Evolutionary conservation across 2,113 vertebrate species (phyloP).

Genomic region (Ceyx melanurus): DNA sequence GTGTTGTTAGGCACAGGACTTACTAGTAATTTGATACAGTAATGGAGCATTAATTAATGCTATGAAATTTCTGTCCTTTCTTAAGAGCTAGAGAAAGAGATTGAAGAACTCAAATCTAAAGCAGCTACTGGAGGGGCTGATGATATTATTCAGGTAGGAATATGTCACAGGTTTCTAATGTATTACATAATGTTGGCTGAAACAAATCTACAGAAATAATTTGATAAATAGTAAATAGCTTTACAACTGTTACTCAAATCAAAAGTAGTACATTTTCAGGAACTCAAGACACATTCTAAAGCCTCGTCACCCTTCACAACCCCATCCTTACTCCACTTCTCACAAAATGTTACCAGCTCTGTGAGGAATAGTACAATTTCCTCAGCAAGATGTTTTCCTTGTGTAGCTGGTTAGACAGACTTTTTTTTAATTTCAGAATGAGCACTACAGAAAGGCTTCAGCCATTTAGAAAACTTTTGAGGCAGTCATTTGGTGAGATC

Average conservation of each 20-base stretch:
- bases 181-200: not conserved
- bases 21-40: not conserved
- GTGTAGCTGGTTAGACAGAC: not conserved
- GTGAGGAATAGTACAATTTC: not conserved
- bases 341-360: not conserved
- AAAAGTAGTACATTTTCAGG: not conserved
- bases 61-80: constrained; percentile 10
- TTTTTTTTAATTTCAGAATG: not conserved
- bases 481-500: not conserved
- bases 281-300: not conserved
- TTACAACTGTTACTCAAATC: not conserved
- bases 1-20: not conserved
- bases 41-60: not conserved
- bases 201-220: not conserved
- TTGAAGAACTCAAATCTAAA: constrained; percentile 81
- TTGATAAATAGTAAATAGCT: not conserved
- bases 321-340: not conserved
- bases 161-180: not conserved
- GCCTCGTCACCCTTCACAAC: accelerated
- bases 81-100: constrained; percentile 90
- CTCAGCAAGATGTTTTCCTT: not conserved
- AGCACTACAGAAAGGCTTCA: not conserved
- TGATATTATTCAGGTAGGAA: constrained; percentile 86
- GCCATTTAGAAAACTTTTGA: not conserved
- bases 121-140: constrained; percentile 74